phyloP scores from a whole-genome alignment of 2,797 vertebrate genomes.

The Phalanger gymnotis region DNA sequence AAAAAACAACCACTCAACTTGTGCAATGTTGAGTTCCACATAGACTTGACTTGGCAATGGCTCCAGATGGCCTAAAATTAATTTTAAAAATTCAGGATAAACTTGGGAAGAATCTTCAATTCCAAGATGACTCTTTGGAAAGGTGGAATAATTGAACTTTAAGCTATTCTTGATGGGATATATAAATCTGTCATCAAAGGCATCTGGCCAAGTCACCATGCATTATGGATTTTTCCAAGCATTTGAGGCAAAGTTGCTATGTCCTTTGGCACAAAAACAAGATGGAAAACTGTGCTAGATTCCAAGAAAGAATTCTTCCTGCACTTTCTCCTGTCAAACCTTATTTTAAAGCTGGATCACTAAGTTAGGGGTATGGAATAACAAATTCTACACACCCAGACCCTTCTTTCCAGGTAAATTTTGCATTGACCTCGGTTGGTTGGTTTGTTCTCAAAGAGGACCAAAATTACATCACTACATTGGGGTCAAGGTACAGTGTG shows the following conservation, averaged over 20 bases:
- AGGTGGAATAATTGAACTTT: not conserved
- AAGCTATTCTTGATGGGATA: not conserved
- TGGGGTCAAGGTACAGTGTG: not conserved
- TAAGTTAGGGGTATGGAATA: not conserved
- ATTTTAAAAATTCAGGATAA: not conserved
- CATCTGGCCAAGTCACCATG: not conserved
- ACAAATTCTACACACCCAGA: not conserved
- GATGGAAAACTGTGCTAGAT: not conserved
- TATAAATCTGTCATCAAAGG: not conserved
- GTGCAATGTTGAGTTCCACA: not conserved
- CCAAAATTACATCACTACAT: not conserved
- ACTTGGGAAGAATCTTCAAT: not conserved
- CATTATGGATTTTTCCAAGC: not conserved
- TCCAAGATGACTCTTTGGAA: not conserved
- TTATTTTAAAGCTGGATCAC: not conserved
- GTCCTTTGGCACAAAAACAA: not conserved
- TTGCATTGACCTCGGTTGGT: not conserved
- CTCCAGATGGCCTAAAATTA: not conserved
- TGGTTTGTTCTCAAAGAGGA: not conserved
- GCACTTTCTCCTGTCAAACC: not conserved
- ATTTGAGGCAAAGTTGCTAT: not conserved
- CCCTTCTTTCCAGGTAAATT: not conserved
- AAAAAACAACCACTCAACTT: not conserved
- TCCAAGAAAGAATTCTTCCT: not conserved
- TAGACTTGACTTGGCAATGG: not conserved